These are phyloP conservation scores for Schizothorax lantsangensis DNA, from an alignment of 2,797 vertebrate genomes.

Conservation along the genomic window DNA sequence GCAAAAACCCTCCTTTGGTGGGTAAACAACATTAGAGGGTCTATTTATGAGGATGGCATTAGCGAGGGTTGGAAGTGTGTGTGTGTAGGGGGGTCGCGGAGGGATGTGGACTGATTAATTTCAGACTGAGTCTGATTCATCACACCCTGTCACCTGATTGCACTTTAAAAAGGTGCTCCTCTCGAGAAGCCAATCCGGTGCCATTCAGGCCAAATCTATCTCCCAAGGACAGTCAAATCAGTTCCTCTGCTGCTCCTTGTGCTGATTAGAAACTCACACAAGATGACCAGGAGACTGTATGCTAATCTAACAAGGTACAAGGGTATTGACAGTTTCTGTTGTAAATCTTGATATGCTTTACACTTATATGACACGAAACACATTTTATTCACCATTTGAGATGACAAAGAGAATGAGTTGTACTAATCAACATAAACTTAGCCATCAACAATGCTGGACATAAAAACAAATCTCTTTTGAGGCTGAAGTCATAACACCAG, in stretches of 20 bases:
- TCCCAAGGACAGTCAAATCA: conserved; percentile 50
- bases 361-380: neutral
- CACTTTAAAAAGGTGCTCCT: conserved; percentile 35
- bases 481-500: neutral
- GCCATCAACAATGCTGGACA: neutral
- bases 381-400: neutral
- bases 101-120: conserved; percentile 32
- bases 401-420: neutral
- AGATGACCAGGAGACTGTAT: conserved; percentile 5
- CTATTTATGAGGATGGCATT: conserved; percentile 26
- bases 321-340: neutral
- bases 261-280: neutral
- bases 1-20: conserved; percentile 10
- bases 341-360: neutral
- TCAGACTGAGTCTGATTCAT: conserved; percentile 33
- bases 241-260: neutral
- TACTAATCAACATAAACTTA: neutral
- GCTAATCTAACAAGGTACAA: neutral
- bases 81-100: neutral
- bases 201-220: conserved; percentile 37
- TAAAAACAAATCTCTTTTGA: neutral
- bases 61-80: neutral
- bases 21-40: conserved; percentile 9
- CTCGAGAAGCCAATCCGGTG: conserved; percentile 26
- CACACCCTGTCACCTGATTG: conserved; percentile 45